A percentile compares a stretch with the other conserved stretches of the same genome.
Conservation (phyloP, 2,797 vertebrate genomes). For the Darevskia nairensis region DNA sequence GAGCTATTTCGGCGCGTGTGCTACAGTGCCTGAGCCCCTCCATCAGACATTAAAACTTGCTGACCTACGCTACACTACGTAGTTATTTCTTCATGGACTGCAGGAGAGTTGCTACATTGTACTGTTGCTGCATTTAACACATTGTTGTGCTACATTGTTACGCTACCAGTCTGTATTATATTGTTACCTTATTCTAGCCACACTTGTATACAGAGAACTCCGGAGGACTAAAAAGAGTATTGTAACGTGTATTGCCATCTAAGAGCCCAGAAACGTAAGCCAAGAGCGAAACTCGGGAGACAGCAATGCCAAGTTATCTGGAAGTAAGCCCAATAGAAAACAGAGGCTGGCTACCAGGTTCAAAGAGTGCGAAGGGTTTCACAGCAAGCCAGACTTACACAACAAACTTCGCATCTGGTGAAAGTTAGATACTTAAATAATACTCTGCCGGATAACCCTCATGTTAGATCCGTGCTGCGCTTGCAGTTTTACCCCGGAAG, state of each 20-base stretch:
- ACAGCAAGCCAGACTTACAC: no score
- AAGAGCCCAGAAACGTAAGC: not conserved
- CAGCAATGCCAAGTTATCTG: not conserved
- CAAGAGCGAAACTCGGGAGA: not conserved
- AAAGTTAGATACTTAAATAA: no score
- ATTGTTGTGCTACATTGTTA: not conserved
- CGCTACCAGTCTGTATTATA: not conserved
- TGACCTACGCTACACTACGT: no score
- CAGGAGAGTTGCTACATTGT: not conserved
- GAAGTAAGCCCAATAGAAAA: not conserved
- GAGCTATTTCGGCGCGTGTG: slow-evolving; percentile 75
- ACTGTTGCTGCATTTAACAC: not conserved
- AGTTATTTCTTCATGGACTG: not conserved
- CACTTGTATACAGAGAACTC: no score
- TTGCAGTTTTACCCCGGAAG: no score
- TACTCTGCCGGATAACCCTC: no score
- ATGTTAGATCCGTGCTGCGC: no score
- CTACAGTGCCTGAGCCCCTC: no score
- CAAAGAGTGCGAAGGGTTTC: no score
- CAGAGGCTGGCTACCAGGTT: no score
- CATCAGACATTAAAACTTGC: not conserved
- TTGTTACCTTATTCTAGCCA: not conserved
- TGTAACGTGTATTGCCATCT: not conserved
- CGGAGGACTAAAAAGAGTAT: no score
- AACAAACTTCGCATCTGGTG: no score